Conservation (phyloP, 2,113 vertebrate genomes). For the Rhabdomys dilectus region DNA sequence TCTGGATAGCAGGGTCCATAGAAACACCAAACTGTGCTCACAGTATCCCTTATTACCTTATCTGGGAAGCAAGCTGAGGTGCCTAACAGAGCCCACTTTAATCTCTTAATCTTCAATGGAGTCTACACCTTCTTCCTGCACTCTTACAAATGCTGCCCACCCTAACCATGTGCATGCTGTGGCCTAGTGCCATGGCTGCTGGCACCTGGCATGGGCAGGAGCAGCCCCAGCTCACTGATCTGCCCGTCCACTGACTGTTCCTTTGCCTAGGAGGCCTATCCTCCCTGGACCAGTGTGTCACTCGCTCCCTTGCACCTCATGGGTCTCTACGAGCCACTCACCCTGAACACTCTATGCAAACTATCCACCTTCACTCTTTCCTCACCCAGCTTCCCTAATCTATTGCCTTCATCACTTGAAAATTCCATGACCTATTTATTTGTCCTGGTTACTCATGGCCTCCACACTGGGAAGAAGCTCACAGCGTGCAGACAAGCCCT, state of each 20-base stretch:
- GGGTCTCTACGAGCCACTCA: neutral
- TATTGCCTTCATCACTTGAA: neutral
- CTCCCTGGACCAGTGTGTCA: neutral
- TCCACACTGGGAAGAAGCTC: neutral
- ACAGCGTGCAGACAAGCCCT: neutral
- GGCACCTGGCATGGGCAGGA: neutral
- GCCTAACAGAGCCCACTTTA: neutral
- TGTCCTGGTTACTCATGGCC: neutral
- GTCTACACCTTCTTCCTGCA: neutral
- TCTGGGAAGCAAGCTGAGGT: neutral
- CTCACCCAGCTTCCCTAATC: neutral
- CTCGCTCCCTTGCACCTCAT: neutral
- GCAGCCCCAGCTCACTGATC: neutral
- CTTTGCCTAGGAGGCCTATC: neutral
- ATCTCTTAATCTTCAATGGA: neutral
- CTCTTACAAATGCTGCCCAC: neutral
- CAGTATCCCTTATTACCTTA: neutral
- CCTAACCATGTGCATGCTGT: neutral
- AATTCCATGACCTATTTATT: neutral
- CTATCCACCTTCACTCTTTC: neutral
- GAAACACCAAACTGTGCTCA: conserved; percentile 11
- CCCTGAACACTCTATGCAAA: neutral
- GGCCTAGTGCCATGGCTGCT: neutral
- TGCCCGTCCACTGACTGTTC: neutral
- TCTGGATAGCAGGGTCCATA: neutral